Evolutionary conservation across 2,888 invertebrate species (phyloP).

Genomic region (Hydrotaea cyrtoneurina): DNA sequence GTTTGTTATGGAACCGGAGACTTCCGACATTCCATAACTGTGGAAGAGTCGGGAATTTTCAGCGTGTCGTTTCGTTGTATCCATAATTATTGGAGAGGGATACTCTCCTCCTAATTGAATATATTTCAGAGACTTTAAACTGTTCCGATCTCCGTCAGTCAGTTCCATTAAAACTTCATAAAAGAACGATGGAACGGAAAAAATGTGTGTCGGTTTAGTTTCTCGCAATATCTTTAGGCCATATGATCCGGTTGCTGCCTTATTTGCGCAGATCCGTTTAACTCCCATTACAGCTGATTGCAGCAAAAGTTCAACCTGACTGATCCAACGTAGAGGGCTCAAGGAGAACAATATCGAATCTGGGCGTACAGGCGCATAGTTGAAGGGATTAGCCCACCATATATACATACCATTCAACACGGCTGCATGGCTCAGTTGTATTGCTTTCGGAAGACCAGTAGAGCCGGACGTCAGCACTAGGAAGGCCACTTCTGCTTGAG

Average conservation of each 20-base stretch:
- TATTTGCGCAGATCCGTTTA: slow-evolving; percentile 65
- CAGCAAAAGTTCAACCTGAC: slow-evolving; percentile 63
- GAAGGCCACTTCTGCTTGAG: slow-evolving; percentile 52
- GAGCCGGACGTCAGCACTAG: slow-evolving; percentile 68
- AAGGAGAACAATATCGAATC: slow-evolving; percentile 61
- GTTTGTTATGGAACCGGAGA: slow-evolving; percentile 63
- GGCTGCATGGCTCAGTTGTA: slow-evolving; percentile 64
- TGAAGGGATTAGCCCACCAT: slow-evolving; percentile 60
- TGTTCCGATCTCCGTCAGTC: slow-evolving; percentile 43
- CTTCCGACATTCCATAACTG: slow-evolving; percentile 69
- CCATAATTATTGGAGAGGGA: slow-evolving; percentile 48
- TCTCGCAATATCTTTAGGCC: slow-evolving; percentile 58
- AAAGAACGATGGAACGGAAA: slow-evolving; percentile 65
- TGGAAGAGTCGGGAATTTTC: slow-evolving; percentile 56
- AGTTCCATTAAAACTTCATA: slow-evolving; percentile 51
- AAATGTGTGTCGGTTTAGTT: slow-evolving; percentile 63
- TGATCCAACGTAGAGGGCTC: slow-evolving; percentile 69
- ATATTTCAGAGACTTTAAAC: slow-evolving; percentile 58
- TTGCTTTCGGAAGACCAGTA: slow-evolving; percentile 67
- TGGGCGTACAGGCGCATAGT: slow-evolving; percentile 29
- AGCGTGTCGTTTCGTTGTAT: slow-evolving; percentile 45
- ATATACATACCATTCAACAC: slow-evolving; percentile 61
- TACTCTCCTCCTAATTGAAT: slow-evolving; percentile 67
- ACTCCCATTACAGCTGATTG: slow-evolving; percentile 65
- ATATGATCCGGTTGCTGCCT: slow-evolving; percentile 17